These are phyloP conservation scores for Megastigmus dorsalis DNA, from an alignment of 2,888 invertebrate species.

Conservation along the genomic window DNA sequence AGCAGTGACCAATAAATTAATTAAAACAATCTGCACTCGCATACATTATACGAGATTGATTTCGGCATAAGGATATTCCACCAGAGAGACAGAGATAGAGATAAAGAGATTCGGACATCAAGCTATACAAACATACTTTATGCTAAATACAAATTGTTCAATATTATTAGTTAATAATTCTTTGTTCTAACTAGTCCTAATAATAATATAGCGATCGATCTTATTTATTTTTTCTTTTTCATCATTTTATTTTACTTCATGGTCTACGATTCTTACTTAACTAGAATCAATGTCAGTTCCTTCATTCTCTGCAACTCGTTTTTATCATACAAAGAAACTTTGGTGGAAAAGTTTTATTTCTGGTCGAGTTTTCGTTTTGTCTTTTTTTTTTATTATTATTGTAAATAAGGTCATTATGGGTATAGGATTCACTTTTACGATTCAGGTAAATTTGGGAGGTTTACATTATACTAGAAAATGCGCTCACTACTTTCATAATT, in stretches of 20 bases:
- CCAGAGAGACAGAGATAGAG: constrained; percentile 1
- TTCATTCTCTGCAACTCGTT: not conserved
- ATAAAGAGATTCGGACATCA: constrained; percentile 59
- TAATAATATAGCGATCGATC: constrained; percentile 17
- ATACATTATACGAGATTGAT: not conserved
- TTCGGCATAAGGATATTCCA: not conserved
- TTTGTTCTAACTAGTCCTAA: constrained; percentile 37
- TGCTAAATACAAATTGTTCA: constrained; percentile 59
- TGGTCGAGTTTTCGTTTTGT: not conserved
- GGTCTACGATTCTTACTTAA: not conserved
- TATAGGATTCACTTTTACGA: too few relatives aligned
- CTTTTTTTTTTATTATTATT: constrained; percentile 19
- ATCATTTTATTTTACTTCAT: not conserved
- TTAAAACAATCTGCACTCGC: not conserved
- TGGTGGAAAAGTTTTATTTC: constrained; percentile 37
- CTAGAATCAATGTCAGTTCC: not conserved
- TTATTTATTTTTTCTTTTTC: constrained; percentile 1
- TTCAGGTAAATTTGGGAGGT: too few relatives aligned
- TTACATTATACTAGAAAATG: too few relatives aligned
- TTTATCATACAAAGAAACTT: constrained; percentile 10
- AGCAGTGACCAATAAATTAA: too few relatives aligned
- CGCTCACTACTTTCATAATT: too few relatives aligned
- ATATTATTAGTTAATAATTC: constrained; percentile 27
- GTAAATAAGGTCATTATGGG: constrained; percentile 8
- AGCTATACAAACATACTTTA: constrained; percentile 62